Percentiles rank a stretch among this genome's conserved stretches.
These are phyloP conservation scores for Cyrtodaria siliqua DNA, from an alignment of 2,888 invertebrate genomes.

Conservation along the genomic window DNA sequence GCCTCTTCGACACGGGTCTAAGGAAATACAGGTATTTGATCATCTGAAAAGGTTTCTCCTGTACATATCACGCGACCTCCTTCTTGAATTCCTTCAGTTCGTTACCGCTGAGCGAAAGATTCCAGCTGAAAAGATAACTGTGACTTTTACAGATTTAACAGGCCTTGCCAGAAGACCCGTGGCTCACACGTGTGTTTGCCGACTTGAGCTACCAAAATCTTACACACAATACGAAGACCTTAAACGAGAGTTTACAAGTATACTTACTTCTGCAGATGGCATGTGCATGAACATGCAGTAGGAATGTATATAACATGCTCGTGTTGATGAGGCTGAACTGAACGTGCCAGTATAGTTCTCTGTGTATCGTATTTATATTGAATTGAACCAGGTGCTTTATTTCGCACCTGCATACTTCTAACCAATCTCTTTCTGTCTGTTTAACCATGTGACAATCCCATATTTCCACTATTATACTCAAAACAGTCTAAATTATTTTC, in stretches of 20 bases:
- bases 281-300: too few species aligned
- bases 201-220: constrained; percentile 3
- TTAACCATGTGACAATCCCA: too few species aligned
- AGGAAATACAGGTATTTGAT: not conserved
- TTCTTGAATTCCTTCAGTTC: constrained; percentile 1
- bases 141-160: not conserved
- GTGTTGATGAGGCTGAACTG: too few species aligned
- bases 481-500: too few species aligned
- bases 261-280: too few species aligned
- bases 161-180: constrained; percentile 3
- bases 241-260: not conserved
- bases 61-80: not conserved
- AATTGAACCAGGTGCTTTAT: too few species aligned
- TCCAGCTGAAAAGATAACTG: not conserved
- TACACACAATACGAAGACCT: constrained; percentile 6
- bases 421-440: too few species aligned
- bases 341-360: too few species aligned
- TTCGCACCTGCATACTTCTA: too few species aligned
- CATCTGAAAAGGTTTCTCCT: not conserved
- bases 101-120: not conserved
- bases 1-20: not conserved
- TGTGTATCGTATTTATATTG: too few species aligned
- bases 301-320: too few species aligned
- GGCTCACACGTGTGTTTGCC: not conserved
- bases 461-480: too few species aligned